phyloP scores from a whole-genome alignment of 2,797 vertebrate genomes.

The Scomberomorus guttatus region DNA sequence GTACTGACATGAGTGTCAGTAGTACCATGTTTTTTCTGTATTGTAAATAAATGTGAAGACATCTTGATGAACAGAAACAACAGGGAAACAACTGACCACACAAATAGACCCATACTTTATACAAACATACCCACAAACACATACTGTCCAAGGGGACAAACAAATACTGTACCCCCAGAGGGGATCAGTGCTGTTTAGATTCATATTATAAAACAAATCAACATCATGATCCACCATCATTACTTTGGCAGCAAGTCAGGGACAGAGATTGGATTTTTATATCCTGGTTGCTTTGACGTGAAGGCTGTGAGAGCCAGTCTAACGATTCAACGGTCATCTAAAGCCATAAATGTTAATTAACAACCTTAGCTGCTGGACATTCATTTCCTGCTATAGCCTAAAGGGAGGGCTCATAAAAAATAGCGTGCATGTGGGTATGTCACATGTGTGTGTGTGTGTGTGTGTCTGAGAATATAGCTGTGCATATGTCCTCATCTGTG shows the following conservation, averaged over 20 bases:
- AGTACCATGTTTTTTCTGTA: not conserved
- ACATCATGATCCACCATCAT: conserved; percentile 64
- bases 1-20: not conserved
- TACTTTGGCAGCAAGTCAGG: conserved; percentile 65
- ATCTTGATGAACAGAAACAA: not conserved
- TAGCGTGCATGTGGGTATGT: conserved; percentile 13
- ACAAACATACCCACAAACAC: conserved; percentile 13
- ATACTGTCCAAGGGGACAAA: conserved; percentile 27
- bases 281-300: conserved; percentile 59
- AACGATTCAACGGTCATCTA: conserved; percentile 72
- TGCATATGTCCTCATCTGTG: conserved; percentile 5
- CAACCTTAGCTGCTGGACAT: conserved; percentile 72
- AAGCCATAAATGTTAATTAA: conserved; percentile 81
- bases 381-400: conserved; percentile 74
- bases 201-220: conserved; percentile 69
- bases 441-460: conserved; percentile 1
- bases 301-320: conserved; percentile 62
- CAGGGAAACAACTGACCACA: not conserved
- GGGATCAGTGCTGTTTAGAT: conserved; percentile 51
- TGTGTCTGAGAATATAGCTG: not conserved
- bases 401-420: conserved; percentile 69
- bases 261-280: conserved; percentile 73
- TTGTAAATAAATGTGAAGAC: not conserved
- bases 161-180: conserved; percentile 32
- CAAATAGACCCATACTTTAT: not conserved